phyloP scores from a whole-genome alignment of 2,888 invertebrate genomes.

The Synergus laeviventris region DNA sequence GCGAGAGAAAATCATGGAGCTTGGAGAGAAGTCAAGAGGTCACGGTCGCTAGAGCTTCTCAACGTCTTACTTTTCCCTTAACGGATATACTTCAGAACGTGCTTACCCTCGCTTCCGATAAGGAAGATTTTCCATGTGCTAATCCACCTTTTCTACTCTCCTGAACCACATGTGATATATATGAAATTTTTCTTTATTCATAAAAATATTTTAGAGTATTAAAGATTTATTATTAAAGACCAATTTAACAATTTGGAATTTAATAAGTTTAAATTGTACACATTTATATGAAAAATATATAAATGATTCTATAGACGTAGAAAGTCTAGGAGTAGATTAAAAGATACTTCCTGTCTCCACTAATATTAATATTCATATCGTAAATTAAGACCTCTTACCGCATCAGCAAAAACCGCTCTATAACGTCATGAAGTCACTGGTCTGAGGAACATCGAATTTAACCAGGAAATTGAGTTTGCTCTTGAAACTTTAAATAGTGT shows the following conservation, averaged over 20 bases:
- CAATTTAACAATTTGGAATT: too few relatives aligned
- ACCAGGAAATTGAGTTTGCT: constrained; percentile 33
- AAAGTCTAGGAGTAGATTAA: neutral
- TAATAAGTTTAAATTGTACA: neutral
- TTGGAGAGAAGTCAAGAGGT: constrained; percentile 34
- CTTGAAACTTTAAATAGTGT: constrained; percentile 33
- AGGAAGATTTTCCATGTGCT: constrained; percentile 9
- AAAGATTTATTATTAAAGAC: too few relatives aligned
- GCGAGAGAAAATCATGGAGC: constrained; percentile 16
- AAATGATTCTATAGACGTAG: neutral
- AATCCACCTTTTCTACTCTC: constrained; percentile 5
- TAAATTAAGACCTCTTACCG: constrained; percentile 17
- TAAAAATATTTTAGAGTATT: neutral
- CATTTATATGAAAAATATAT: neutral
- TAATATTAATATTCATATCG: constrained; percentile 34
- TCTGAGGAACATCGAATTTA: constrained; percentile 30
- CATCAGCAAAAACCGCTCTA: constrained; percentile 30
- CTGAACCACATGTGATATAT: neutral
- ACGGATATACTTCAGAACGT: constrained; percentile 31
- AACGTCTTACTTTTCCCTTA: constrained; percentile 37
- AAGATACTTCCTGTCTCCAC: constrained; percentile 4
- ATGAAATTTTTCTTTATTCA: neutral
- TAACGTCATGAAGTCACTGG: constrained; percentile 37
- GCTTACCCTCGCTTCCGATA: constrained; percentile 12
- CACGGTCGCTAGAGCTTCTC: constrained; percentile 28